Conservation (phyloP, 2,797 vertebrate species). For the Artibeus lituratus region DNA sequence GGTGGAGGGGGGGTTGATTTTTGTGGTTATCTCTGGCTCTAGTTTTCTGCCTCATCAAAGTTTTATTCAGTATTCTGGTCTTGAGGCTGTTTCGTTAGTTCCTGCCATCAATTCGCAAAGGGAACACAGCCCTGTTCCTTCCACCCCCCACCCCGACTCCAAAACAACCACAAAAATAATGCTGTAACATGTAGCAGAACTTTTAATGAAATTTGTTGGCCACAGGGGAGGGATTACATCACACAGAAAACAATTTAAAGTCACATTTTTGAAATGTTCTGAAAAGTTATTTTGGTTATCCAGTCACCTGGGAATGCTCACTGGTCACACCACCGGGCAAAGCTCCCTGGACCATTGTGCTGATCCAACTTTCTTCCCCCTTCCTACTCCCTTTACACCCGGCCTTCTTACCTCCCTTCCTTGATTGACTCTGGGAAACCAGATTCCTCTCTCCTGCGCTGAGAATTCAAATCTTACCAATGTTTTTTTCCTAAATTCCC, state of each 20-base stretch:
- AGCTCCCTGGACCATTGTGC: background rate
- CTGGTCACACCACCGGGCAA: background rate
- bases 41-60: slow-evolving; percentile 30
- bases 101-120: background rate
- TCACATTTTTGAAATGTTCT: slow-evolving; percentile 69
- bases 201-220: slow-evolving; percentile 65
- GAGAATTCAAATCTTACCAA: background rate
- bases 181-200: slow-evolving; percentile 53
- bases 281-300: slow-evolving; percentile 51
- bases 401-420: background rate
- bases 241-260: slow-evolving; percentile 60
- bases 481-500: background rate
- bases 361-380: background rate
- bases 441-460: background rate
- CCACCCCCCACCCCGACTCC: slow-evolving; percentile 8
- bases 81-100: slow-evolving; percentile 27
- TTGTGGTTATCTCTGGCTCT: slow-evolving; percentile 15
- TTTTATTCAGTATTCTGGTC: background rate
- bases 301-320: slow-evolving; percentile 39
- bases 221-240: slow-evolving; percentile 67
- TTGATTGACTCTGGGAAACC: background rate
- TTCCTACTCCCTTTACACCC: background rate
- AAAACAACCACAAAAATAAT: slow-evolving; percentile 59
- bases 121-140: background rate
- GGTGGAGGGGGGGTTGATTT: background rate